Percentiles rank a stretch among this genome's conserved stretches.
These are phyloP conservation scores for Climacteris rufus DNA, from an alignment of 2,113 vertebrate genomes.

Conservation along the genomic window DNA sequence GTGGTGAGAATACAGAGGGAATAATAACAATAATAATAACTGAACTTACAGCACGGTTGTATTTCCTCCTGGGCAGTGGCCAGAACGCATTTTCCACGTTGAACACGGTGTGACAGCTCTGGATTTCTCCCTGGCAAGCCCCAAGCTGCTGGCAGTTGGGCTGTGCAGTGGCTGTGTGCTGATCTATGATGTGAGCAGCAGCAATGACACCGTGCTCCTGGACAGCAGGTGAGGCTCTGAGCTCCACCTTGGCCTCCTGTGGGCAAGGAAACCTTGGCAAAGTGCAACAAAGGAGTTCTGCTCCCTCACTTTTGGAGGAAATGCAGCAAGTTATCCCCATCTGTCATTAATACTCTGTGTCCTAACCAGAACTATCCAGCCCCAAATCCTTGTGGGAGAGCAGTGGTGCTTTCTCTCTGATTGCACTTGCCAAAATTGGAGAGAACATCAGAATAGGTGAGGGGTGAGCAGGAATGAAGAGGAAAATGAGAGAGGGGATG, in stretches of 20 bases:
- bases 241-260: background rate
- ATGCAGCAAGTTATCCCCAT: background rate
- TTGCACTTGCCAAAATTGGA: background rate
- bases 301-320: background rate
- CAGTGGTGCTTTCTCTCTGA: background rate
- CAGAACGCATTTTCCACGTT: slow-evolving; percentile 80
- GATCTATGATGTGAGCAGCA: slow-evolving; percentile 72
- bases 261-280: background rate
- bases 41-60: accelerated
- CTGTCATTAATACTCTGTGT: accelerated
- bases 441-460: background rate
- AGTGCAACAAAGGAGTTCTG: background rate
- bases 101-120: slow-evolving; percentile 77
- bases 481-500: background rate
- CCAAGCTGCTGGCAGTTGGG: slow-evolving; percentile 82
- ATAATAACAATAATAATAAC: background rate
- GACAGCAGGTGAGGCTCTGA: slow-evolving; percentile 75
- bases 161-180: slow-evolving; percentile 74
- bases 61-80: slow-evolving; percentile 77
- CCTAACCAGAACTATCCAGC: background rate
- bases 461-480: background rate
- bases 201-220: background rate
- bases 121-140: slow-evolving; percentile 81
- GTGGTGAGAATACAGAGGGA: accelerated
- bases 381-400: background rate